Conservation (phyloP, 2,888 invertebrate genomes). For the Morpho deidamia region DNA sequence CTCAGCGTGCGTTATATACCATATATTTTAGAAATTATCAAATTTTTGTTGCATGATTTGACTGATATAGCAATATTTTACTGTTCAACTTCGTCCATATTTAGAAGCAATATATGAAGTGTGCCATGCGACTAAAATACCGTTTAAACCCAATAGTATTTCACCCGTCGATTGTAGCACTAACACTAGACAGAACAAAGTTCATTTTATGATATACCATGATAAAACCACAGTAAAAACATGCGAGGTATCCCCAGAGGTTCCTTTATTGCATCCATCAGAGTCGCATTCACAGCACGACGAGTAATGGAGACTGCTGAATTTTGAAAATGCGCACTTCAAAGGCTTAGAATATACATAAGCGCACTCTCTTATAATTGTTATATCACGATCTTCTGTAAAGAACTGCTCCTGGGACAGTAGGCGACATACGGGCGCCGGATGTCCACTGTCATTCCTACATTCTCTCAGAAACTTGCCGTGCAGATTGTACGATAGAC, state of each 20-base stretch:
- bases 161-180: no score
- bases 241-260: background rate
- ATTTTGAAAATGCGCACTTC: conserved; percentile 46
- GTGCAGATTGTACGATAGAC: conserved; percentile 46
- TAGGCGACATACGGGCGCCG: conserved; percentile 46
- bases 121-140: no score
- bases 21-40: no score
- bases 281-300: conserved; percentile 52
- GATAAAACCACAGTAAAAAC: background rate
- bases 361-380: conserved; percentile 57
- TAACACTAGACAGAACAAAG: no score
- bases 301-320: conserved; percentile 54
- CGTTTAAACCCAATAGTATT: no score
- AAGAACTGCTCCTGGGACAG: conserved; percentile 57
- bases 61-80: no score
- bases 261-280: conserved; percentile 53
- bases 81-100: no score
- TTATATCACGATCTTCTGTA: conserved; percentile 41
- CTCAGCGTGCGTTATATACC: no score
- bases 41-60: no score
- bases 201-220: background rate
- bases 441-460: conserved; percentile 20
- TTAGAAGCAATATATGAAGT: no score
- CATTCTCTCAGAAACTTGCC: conserved; percentile 43
- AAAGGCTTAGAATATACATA: conserved; percentile 43